phyloP scores from a whole-genome alignment of 2,888 invertebrate genomes.

The Timema podura region DNA sequence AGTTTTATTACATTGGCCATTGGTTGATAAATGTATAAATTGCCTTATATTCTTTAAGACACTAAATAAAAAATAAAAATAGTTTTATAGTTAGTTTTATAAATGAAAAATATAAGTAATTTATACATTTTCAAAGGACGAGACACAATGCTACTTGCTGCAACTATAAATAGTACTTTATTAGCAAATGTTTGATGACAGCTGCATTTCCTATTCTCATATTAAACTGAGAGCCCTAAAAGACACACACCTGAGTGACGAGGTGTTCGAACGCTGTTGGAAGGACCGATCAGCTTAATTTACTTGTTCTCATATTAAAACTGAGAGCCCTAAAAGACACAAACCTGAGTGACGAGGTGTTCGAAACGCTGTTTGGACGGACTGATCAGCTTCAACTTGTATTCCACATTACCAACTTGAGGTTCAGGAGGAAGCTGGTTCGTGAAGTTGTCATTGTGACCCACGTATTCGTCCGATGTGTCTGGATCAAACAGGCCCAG shows the following conservation, averaged over 20 bases:
- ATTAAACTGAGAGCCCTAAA: too few species aligned
- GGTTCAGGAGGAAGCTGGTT: constrained; percentile 80
- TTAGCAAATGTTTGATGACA: too few species aligned
- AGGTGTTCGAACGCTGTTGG: constrained; percentile 90
- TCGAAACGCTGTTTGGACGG: constrained; percentile 89
- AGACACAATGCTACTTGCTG: too few species aligned
- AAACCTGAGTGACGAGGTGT: constrained; percentile 93
- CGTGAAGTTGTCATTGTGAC: constrained; percentile 46
- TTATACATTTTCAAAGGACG: too few species aligned
- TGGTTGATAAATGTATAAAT: too few species aligned
- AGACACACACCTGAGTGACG: constrained; percentile 79
- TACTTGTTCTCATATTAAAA: constrained; percentile 35
- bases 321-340: neutral
- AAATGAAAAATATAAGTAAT: too few species aligned
- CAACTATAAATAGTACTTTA: too few species aligned
- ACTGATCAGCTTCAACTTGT: constrained; percentile 90
- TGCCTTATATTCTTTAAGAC: too few species aligned
- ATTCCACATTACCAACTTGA: constrained; percentile 92
- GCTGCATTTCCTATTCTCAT: too few species aligned
- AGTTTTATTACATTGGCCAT: too few species aligned
- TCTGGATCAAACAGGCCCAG: constrained; percentile 73
- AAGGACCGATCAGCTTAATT: constrained; percentile 86
- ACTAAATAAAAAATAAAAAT: too few species aligned
- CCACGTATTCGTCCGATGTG: constrained; percentile 51
- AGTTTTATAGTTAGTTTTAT: too few species aligned